These are phyloP conservation scores for Cremastinae sp. DNA, from an alignment of 2,888 invertebrate species.

Conservation along the genomic window DNA sequence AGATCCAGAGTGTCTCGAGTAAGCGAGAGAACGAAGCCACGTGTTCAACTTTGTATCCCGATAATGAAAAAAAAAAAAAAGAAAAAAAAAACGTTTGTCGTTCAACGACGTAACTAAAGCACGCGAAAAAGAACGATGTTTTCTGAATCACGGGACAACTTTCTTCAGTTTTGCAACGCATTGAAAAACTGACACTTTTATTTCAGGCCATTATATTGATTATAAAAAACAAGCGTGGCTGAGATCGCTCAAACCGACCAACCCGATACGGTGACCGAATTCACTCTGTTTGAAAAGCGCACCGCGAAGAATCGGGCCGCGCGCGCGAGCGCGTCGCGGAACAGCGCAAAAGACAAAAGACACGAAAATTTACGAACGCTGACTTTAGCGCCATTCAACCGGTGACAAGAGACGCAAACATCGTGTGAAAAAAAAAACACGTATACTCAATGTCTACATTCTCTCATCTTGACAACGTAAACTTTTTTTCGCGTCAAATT, in stretches of 20 bases:
- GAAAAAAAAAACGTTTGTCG: not conserved
- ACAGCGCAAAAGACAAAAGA: constrained; percentile 35
- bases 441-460: too few species aligned
- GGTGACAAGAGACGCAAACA: constrained; percentile 9
- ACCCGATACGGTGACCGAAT: constrained; percentile 6
- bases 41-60: too few species aligned
- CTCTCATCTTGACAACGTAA: not conserved
- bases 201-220: too few species aligned
- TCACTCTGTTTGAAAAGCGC: constrained; percentile 5
- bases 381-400: constrained; percentile 13
- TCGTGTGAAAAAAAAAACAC: not conserved
- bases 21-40: too few species aligned
- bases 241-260: too few species aligned
- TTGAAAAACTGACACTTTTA: too few species aligned
- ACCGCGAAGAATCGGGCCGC: constrained; percentile 34
- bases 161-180: constrained; percentile 10
- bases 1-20: not conserved
- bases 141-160: not conserved
- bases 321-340: constrained; percentile 28
- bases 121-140: constrained; percentile 15
- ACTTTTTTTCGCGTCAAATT: not conserved
- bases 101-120: not conserved
- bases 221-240: too few species aligned
- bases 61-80: too few species aligned
- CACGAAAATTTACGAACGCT: constrained; percentile 18